phyloP scores from a whole-genome alignment of 53 echinoderm and acorn worm species.

The Arbacia lixula region DNA sequence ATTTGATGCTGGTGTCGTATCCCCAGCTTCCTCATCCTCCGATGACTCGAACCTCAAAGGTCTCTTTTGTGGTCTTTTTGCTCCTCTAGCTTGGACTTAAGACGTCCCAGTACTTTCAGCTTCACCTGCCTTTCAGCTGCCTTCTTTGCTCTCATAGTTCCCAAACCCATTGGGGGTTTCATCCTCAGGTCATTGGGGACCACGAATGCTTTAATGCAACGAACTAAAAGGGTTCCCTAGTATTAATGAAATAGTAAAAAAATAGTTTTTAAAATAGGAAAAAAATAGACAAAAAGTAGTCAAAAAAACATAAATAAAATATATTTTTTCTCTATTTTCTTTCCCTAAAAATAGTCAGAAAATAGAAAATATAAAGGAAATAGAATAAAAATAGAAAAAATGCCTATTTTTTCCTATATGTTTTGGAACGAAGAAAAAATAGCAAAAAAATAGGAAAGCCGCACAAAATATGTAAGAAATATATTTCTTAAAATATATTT shows the following conservation, averaged over 20 bases:
- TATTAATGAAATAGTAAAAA: conserved; percentile 7
- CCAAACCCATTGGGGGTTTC: too few relatives aligned
- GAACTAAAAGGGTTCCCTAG: too few relatives aligned
- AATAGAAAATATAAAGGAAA: neutral
- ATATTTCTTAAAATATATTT: conserved; percentile 11
- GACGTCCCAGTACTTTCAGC: too few relatives aligned
- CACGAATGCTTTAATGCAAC: too few relatives aligned
- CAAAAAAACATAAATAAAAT: neutral
- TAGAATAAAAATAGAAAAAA: neutral
- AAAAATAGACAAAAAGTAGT: neutral
- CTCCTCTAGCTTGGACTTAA: conserved; percentile 19
- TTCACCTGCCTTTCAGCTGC: too few relatives aligned
- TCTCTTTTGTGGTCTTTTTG: conserved; percentile 9
- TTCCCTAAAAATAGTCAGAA: neutral
- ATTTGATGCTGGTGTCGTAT: neutral
- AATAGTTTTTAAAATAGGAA: neutral
- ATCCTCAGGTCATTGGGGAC: too few relatives aligned
- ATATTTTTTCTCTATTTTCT: too few relatives aligned
- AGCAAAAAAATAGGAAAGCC: conserved; percentile 3
- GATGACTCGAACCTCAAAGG: conserved; percentile 8
- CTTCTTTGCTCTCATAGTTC: too few relatives aligned
- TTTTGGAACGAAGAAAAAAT: neutral
- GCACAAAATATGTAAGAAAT: conserved; percentile 1
- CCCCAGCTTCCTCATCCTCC: neutral
- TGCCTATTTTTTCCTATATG: neutral